Percentiles rank a stretch among this genome's conserved stretches.
Conservation (phyloP, 2,888 invertebrate genomes). For the Digitonthophagus gazella region DNA sequence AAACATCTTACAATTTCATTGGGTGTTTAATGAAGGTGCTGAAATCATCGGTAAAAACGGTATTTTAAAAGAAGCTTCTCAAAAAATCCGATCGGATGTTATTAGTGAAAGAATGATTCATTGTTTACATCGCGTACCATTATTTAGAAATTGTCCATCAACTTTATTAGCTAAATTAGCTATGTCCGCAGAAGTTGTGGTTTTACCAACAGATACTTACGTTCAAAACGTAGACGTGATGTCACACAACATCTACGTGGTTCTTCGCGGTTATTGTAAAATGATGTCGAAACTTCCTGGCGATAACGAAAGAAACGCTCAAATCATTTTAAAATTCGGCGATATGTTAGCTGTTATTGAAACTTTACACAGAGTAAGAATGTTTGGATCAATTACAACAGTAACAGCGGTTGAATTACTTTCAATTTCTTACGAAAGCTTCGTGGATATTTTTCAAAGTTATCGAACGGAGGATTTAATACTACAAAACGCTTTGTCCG, state of each 20-base stretch:
- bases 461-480: slow-evolving; percentile 21
- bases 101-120: slow-evolving; percentile 22
- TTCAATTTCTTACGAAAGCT: slow-evolving; percentile 21
- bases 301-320: slow-evolving; percentile 24
- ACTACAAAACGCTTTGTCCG: slow-evolving; percentile 23
- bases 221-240: slow-evolving; percentile 25
- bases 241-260: slow-evolving; percentile 24
- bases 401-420: slow-evolving; percentile 27
- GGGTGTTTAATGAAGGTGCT: slow-evolving; percentile 25
- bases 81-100: slow-evolving; percentile 24
- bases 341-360: slow-evolving; percentile 27
- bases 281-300: slow-evolving; percentile 27
- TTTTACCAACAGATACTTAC: slow-evolving; percentile 25
- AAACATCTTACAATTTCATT: slow-evolving; percentile 26
- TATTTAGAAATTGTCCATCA: slow-evolving; percentile 19
- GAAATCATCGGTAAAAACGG: slow-evolving; percentile 25
- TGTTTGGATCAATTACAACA: slow-evolving; percentile 23
- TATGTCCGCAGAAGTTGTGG: slow-evolving; percentile 23
- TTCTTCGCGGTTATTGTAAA: slow-evolving; percentile 25
- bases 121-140: slow-evolving; percentile 23
- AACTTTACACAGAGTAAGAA: slow-evolving; percentile 25
- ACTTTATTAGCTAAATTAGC: slow-evolving; percentile 21
- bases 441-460: slow-evolving; percentile 26
- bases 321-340: slow-evolving; percentile 24
- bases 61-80: slow-evolving; percentile 25